Evolutionary conservation across 2,113 vertebrate species (phyloP).

Genomic region (Asarcornis scutulata): DNA sequence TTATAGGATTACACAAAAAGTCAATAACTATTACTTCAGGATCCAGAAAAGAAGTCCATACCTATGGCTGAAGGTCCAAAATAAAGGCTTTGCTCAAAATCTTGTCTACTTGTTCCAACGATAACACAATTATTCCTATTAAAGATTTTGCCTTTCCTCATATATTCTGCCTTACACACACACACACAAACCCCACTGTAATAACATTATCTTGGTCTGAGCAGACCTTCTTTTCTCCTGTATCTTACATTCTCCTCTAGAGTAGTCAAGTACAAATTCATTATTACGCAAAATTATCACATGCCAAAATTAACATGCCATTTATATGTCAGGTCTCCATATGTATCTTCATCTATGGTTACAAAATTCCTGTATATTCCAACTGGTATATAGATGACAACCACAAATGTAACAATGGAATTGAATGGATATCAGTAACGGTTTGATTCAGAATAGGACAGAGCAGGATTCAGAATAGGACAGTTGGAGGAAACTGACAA

Average conservation of each 20-base stretch:
- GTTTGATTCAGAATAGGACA: neutral
- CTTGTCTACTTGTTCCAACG: neutral
- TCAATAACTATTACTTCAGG: neutral
- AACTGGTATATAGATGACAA: neutral
- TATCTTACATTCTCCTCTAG: neutral
- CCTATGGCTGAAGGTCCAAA: neutral
- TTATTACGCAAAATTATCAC: neutral
- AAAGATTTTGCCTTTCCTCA: neutral
- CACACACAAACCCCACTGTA: neutral
- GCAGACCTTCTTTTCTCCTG: neutral
- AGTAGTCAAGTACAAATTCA: neutral
- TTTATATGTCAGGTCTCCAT: neutral
- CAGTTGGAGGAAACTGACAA: neutral
- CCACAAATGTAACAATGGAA: neutral
- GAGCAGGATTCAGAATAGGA: neutral
- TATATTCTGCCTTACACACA: neutral
- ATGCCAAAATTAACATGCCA: neutral
- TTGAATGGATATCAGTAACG: neutral
- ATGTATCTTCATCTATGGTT: neutral
- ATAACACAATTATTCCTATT: neutral
- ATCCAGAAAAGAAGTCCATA: neutral
- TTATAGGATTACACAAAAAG: neutral
- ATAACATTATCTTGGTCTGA: neutral
- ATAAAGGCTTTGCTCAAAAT: neutral
- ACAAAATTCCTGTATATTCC: neutral